Evolutionary conservation across 2,888 invertebrate species (phyloP).

Genomic region (Phortica okadai): DNA sequence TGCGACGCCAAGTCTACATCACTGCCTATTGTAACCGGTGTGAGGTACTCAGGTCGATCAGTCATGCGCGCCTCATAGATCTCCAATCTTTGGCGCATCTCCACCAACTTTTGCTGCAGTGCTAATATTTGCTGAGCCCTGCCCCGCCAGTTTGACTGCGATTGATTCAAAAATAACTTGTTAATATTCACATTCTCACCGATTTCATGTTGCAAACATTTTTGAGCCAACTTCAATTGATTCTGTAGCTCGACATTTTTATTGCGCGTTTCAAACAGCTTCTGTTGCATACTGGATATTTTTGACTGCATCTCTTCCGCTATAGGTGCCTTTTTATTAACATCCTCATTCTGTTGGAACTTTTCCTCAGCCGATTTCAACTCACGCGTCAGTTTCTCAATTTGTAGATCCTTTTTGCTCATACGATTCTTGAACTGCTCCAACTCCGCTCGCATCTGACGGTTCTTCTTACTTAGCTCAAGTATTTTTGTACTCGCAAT

Average conservation of each 20-base stretch:
- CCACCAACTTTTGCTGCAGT: slow-evolving; percentile 82
- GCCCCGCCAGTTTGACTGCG: slow-evolving; percentile 84
- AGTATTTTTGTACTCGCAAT: slow-evolving; percentile 70
- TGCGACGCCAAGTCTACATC: slow-evolving; percentile 44
- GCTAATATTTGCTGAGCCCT: slow-evolving; percentile 85
- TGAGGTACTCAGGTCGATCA: slow-evolving; percentile 51
- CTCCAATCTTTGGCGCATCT: slow-evolving; percentile 81
- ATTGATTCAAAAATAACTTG: slow-evolving; percentile 79
- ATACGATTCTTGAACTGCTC: slow-evolving; percentile 66
- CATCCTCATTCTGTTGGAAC: slow-evolving; percentile 45
- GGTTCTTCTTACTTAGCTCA: slow-evolving; percentile 74
- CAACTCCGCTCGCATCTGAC: slow-evolving; percentile 67
- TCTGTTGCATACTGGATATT: slow-evolving; percentile 77
- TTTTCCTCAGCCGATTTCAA: slow-evolving; percentile 55
- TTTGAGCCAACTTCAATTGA: slow-evolving; percentile 84
- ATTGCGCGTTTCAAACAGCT: slow-evolving; percentile 84
- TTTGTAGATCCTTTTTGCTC: slow-evolving; percentile 59
- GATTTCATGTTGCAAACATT: slow-evolving; percentile 85
- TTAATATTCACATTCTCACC: slow-evolving; percentile 84
- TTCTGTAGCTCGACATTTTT: slow-evolving; percentile 83
- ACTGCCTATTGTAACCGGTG: slow-evolving; percentile 51
- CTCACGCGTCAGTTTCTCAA: slow-evolving; percentile 61
- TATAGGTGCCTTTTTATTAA: slow-evolving; percentile 46
- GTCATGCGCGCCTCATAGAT: slow-evolving; percentile 48
- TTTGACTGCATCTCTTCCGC: slow-evolving; percentile 79